Conservation (phyloP, 64 coral and sea anemone genomes). For the Porites lutea region DNA sequence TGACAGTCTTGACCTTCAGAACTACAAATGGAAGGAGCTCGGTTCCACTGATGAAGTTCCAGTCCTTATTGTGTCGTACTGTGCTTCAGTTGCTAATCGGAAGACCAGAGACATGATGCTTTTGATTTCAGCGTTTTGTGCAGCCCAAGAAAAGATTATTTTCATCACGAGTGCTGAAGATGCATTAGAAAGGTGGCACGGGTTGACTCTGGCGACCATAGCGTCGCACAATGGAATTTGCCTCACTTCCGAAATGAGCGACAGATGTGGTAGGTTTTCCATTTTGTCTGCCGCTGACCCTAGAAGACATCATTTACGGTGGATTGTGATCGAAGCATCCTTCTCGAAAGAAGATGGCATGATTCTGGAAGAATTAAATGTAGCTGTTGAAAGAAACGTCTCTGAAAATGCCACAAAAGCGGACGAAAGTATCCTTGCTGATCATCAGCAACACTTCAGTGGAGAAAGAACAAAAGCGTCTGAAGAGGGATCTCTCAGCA, state of each 20-base stretch:
- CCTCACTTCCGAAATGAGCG: conserved; percentile 12
- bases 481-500: no score
- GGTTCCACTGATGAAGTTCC: neutral
- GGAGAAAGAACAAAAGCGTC: no score
- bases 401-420: neutral
- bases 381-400: neutral
- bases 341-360: neutral
- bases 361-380: neutral
- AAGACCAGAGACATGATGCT: neutral
- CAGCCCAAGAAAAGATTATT: neutral
- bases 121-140: neutral
- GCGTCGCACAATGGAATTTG: conserved; percentile 15
- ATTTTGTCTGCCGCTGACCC: conserved; percentile 59
- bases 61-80: neutral
- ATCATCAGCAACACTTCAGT: neutral
- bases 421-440: no score
- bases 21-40: neutral
- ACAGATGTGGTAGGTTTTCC: conserved; percentile 6
- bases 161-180: conserved; percentile 56
- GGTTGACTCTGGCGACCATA: neutral
- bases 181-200: neutral
- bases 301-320: conserved; percentile 16
- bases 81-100: neutral
- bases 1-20: neutral
- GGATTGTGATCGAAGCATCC: conserved; percentile 44